A percentile compares a stretch with the other conserved stretches of the same genome.
These are phyloP conservation scores for Euleptes europaea DNA, from an alignment of 2,113 vertebrate species.

Conservation along the genomic window DNA sequence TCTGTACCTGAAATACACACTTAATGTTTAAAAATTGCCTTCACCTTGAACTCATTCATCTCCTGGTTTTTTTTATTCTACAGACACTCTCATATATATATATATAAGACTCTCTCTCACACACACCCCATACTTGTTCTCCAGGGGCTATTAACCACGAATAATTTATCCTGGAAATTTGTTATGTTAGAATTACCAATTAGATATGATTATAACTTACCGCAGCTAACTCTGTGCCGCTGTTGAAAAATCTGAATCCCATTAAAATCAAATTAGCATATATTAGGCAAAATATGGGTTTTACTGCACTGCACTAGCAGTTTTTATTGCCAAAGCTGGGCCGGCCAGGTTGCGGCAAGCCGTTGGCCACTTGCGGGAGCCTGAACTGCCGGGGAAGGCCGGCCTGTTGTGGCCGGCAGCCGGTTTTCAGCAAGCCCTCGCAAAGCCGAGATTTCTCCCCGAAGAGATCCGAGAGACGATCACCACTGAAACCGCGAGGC, in stretches of 20 bases:
- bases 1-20: neutral
- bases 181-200: conserved; percentile 80
- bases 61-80: neutral
- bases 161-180: conserved; percentile 80
- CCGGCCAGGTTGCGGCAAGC: neutral
- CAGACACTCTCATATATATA: conserved; percentile 20
- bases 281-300: conserved; percentile 62
- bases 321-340: neutral
- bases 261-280: conserved; percentile 80
- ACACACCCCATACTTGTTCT: conserved; percentile 50
- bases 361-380: neutral
- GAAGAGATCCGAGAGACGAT: no score
- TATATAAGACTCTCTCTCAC: conserved; percentile 29
- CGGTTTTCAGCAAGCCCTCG: no score
- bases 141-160: conserved; percentile 75
- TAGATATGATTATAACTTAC: conserved; percentile 78
- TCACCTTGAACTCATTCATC: conserved; percentile 2
- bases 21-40: neutral
- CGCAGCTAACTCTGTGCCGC: conserved; percentile 59
- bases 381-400: neutral
- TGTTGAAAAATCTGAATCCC: conserved; percentile 67
- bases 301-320: conserved; percentile 51
- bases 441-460: neutral
- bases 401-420: no score
- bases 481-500: neutral